A percentile compares a stretch with the other conserved stretches of the same genome.
phyloP scores from a whole-genome alignment of 1,140 invertebrate genomes.

The Lepidurus apus region DNA sequence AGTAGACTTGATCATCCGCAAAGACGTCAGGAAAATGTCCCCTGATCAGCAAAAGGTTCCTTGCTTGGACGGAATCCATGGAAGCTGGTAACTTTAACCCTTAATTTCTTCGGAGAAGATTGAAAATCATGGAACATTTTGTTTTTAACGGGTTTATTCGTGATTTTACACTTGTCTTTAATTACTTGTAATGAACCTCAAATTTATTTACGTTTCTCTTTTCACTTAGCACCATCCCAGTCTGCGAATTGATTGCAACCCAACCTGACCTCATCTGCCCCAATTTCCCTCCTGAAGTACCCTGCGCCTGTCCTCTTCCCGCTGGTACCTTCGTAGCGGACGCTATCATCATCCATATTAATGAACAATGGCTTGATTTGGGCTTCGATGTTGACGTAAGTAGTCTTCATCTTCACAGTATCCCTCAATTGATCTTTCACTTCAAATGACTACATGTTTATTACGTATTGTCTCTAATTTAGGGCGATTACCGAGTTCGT shows the following conservation, averaged over 20 bases:
- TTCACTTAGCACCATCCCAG: slow-evolving; percentile 19
- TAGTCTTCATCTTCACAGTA: not conserved
- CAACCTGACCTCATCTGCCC: slow-evolving; percentile 27
- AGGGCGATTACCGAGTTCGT: slow-evolving; percentile 19
- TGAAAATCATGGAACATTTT: not conserved
- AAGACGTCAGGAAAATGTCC: not conserved
- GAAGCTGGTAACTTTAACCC: not conserved
- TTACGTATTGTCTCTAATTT: not conserved
- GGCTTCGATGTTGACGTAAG: slow-evolving; percentile 24
- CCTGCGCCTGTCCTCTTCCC: slow-evolving; percentile 24
- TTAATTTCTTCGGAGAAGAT: not conserved
- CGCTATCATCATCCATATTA: not conserved
- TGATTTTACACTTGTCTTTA: no score
- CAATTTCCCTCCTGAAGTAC: slow-evolving; percentile 22
- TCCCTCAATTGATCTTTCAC: no score
- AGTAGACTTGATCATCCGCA: not conserved
- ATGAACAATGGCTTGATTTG: not conserved
- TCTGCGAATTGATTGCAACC: not conserved
- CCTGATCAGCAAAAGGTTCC: not conserved
- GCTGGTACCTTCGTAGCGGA: not conserved
- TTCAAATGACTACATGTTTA: not conserved
- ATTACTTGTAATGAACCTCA: no score
- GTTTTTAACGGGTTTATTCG: no score
- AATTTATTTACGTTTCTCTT: not conserved
- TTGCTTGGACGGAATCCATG: slow-evolving; percentile 27